Evolutionary conservation across 2,888 invertebrate genomes (phyloP).

Genomic region (Malachius bipustulatus): DNA sequence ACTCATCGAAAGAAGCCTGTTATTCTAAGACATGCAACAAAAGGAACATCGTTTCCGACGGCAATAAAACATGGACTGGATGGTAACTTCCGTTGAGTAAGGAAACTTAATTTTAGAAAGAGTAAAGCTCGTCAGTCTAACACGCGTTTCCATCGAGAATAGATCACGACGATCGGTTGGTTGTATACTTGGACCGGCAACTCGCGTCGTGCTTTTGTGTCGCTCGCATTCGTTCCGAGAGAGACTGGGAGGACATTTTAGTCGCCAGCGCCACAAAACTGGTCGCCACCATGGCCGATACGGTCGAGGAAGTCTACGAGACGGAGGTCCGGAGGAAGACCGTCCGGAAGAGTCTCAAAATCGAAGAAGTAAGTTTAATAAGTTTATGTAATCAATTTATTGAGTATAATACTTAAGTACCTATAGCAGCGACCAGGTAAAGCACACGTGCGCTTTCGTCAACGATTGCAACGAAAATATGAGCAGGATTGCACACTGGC

Average conservation of each 20-base stretch:
- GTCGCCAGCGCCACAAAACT: slow-evolving; percentile 10
- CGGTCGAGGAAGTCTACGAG: slow-evolving; percentile 58
- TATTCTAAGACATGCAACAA: too few relatives aligned
- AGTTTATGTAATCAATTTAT: neutral
- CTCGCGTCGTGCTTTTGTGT: too few relatives aligned
- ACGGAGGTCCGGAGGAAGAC: slow-evolving; percentile 58
- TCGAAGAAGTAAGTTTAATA: slow-evolving; percentile 52
- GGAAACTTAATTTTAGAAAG: slow-evolving; percentile 28
- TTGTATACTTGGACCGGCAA: too few relatives aligned
- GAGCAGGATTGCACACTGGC: too few relatives aligned
- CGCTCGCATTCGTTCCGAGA: slow-evolving; percentile 1
- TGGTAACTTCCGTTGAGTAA: slow-evolving; percentile 27
- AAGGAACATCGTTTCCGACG: too few relatives aligned
- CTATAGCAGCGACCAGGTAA: too few relatives aligned
- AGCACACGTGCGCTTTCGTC: too few relatives aligned
- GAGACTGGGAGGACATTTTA: neutral
- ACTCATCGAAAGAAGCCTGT: too few relatives aligned
- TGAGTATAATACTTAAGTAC: too few relatives aligned
- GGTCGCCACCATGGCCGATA: slow-evolving; percentile 45
- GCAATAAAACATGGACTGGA: slow-evolving; percentile 19
- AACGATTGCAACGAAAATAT: too few relatives aligned
- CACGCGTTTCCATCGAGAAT: slow-evolving; percentile 29
- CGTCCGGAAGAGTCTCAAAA: slow-evolving; percentile 57
- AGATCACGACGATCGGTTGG: too few relatives aligned
- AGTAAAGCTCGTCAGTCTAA: slow-evolving; percentile 31